Conservation (phyloP, 2,888 invertebrate genomes). For the Tubulanus polymorphus region DNA sequence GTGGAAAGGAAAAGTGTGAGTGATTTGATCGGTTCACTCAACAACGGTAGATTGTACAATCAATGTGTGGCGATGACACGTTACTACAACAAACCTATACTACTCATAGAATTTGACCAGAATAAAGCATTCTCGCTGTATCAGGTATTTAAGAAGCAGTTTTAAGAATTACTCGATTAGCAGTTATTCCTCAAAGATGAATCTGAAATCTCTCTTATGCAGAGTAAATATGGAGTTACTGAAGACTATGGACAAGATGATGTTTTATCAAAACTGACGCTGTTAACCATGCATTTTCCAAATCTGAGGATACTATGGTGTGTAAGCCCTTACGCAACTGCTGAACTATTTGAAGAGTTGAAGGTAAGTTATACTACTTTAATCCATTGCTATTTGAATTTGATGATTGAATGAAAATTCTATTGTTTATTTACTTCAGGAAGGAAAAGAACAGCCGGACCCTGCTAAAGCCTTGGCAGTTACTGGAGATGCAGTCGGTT, state of each 20-base stretch:
- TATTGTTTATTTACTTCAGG: slow-evolving; percentile 60
- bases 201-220: slow-evolving; percentile 24
- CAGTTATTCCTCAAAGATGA: neutral
- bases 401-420: too few relatives aligned
- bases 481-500: slow-evolving; percentile 62
- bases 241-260: slow-evolving; percentile 70
- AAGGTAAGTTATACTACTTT: slow-evolving; percentile 61
- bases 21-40: slow-evolving; percentile 91
- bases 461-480: slow-evolving; percentile 68
- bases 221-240: slow-evolving; percentile 74
- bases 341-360: slow-evolving; percentile 90
- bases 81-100: slow-evolving; percentile 55
- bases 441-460: slow-evolving; percentile 78
- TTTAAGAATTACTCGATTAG: neutral
- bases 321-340: slow-evolving; percentile 91
- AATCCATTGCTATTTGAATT: too few relatives aligned
- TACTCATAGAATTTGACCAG: slow-evolving; percentile 94
- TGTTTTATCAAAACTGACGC: slow-evolving; percentile 79
- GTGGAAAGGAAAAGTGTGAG: slow-evolving; percentile 94
- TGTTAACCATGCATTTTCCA: slow-evolving; percentile 94
- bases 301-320: slow-evolving; percentile 92
- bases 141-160: neutral
- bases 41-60: slow-evolving; percentile 89
- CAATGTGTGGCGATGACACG: slow-evolving; percentile 93
- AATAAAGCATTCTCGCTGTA: slow-evolving; percentile 81